Base-by-base conservation (phyloP, 2,888 invertebrate genomes). In the Balanococcus diminutus region DNA sequence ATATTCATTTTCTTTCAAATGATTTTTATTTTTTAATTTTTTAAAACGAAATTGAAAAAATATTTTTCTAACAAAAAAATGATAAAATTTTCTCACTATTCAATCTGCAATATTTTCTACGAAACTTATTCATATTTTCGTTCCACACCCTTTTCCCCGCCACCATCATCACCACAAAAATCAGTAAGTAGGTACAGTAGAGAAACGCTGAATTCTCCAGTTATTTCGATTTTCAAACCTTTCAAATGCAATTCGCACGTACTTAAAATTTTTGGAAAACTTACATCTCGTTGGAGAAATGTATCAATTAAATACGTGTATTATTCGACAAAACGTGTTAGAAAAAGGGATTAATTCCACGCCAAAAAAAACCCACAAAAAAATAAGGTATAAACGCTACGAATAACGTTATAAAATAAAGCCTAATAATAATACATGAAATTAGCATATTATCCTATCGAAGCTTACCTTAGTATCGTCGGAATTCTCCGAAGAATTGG, bases 391-490 rank as follows among this genome's bases (percentile, higher is more conserved):
- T 42, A 51, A 51, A 51, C 5, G 19, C 3, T n/a, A 19, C 51
- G 51, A n/a, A 51, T 19, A n/a, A 51, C 51, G 51, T 19, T 5
- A 51, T 51, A 51, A 19, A 51, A 51, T 51, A 51, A 51, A 19
- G 51, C 51, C 19, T 51, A 19, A 42, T n/a, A n/a, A n/a, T n/a
- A n/a, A n/a, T n/a, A n/a, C n/a, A n/a, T 42, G 42, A 22, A 67
- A 28, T 51, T 51, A 67, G 61, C n/a, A n/a, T n/a, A n/a, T n/a
- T 8, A 8, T 36, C 36, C 5, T 19, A 1, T 51, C n/a, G 61
- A 22, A 67, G 28, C 61, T 75, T 75, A 75, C 75, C 32, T 75
- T 75, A 19, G 51, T 51, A 75, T 75, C 75, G n/a, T 75, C 75
- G 31, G 32, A 31, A 36, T 32, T 75, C 28, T 75, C 75, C 36